A percentile compares a stretch with the other conserved stretches of the same genome.
phyloP scores from a whole-genome alignment of 2,888 invertebrate genomes.

The Drosophila meridionalis region DNA sequence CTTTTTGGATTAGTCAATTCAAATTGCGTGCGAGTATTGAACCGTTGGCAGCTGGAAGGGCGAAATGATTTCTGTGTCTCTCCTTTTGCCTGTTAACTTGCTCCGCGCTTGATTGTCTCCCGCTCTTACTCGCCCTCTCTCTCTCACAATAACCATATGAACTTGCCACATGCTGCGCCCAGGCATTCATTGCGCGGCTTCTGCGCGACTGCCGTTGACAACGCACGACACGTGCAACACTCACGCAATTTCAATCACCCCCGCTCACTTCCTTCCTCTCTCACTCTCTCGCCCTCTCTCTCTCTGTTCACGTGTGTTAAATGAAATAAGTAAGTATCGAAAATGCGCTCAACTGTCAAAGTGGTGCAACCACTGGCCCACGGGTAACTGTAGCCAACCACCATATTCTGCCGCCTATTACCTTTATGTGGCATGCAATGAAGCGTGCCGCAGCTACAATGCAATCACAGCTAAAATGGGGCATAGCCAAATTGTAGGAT shows the following conservation, averaged over 20 bases:
- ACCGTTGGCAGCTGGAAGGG: constrained; percentile 63
- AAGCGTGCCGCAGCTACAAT: constrained; percentile 64
- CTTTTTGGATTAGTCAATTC: constrained; percentile 78
- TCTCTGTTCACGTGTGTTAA: constrained; percentile 36
- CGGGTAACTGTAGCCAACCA: constrained; percentile 30
- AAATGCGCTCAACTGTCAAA: constrained; percentile 79
- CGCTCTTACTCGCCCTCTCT: background rate
- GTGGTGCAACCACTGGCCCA: constrained; percentile 40
- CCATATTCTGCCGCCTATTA: constrained; percentile 18
- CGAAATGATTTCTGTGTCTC: constrained; percentile 52
- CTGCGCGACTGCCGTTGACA: constrained; percentile 58
- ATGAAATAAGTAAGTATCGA: constrained; percentile 64
- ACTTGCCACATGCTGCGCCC: constrained; percentile 54
- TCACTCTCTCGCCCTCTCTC: background rate
- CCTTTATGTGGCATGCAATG: constrained; percentile 66
- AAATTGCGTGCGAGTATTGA: constrained; percentile 66
- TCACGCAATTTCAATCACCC: constrained; percentile 63
- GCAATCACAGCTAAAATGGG: constrained; percentile 57
- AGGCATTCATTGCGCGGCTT: constrained; percentile 46
- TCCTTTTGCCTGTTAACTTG: constrained; percentile 43
- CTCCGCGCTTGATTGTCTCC: constrained; percentile 10
- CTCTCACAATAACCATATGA: constrained; percentile 20
- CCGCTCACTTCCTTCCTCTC: background rate
- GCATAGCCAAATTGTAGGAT: constrained; percentile 60
- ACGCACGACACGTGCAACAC: constrained; percentile 72